phyloP scores from a whole-genome alignment of 1,140 invertebrate species.

The Drosophila mojavensis region DNA sequence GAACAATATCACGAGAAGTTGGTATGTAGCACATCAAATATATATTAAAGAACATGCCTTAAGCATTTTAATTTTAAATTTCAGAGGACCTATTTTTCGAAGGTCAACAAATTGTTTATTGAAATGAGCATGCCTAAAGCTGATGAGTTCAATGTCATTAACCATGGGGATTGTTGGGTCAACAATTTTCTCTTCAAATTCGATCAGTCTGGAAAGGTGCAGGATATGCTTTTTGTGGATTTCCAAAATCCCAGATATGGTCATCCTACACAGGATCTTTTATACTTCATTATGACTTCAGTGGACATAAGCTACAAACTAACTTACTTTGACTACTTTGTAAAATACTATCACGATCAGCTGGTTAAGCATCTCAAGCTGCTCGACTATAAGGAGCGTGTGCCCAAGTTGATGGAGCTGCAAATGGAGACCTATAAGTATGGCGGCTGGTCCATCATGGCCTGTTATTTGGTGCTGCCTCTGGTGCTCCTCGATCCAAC shows the following conservation, averaged over 20 bases:
- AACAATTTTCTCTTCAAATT: conserved; percentile 88
- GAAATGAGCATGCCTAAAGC: conserved; percentile 48
- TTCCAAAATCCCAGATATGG: conserved; percentile 70
- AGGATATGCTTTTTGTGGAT: conserved; percentile 70
- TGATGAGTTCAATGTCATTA: conserved; percentile 86
- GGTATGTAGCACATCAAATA: conserved; percentile 28
- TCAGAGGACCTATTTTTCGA: conserved; percentile 42
- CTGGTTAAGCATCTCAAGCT: conserved; percentile 60
- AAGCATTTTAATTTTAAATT: neutral
- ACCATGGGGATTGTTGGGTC: conserved; percentile 88
- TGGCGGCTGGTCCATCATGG: conserved; percentile 44
- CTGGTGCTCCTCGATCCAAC: conserved; percentile 65
- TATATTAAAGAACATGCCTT: neutral
- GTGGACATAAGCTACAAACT: conserved; percentile 66
- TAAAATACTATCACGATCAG: conserved; percentile 69
- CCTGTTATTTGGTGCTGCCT: conserved; percentile 53
- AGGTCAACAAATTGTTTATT: neutral
- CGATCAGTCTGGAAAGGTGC: conserved; percentile 68
- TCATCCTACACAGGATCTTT: conserved; percentile 56
- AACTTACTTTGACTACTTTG: conserved; percentile 65
- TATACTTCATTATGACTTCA: conserved; percentile 69
- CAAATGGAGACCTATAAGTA: conserved; percentile 64
- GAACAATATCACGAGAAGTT: conserved; percentile 55
- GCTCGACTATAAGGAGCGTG: conserved; percentile 48
- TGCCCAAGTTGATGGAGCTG: conserved; percentile 56